These are phyloP conservation scores for Pantelozetes paolii DNA, from an alignment of 2,888 invertebrate species.

Conservation along the genomic window DNA sequence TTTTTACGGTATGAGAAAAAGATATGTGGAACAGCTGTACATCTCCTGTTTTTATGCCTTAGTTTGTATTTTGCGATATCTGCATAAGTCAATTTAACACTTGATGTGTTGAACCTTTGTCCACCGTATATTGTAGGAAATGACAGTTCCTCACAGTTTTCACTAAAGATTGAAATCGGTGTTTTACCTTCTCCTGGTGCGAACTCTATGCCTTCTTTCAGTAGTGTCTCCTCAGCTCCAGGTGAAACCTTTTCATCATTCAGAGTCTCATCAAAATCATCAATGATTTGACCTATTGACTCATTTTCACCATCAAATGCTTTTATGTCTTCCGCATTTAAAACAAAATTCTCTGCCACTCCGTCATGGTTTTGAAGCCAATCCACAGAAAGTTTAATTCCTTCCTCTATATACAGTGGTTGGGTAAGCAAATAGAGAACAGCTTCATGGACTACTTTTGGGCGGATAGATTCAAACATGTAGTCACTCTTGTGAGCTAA, in stretches of 20 bases:
- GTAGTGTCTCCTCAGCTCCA: slow-evolving; percentile 30
- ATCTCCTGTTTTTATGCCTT: no score
- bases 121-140: slow-evolving; percentile 12
- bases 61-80: background rate
- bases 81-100: no score
- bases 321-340: background rate
- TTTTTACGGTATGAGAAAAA: background rate
- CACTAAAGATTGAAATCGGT: slow-evolving; percentile 48
- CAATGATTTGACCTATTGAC: slow-evolving; percentile 38
- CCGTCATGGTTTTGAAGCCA: background rate
- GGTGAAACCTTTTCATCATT: slow-evolving; percentile 41
- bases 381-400: background rate
- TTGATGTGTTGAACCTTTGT: background rate
- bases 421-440: background rate
- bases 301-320: slow-evolving; percentile 18
- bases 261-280: slow-evolving; percentile 50
- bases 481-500: background rate
- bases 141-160: slow-evolving; percentile 45
- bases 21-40: background rate
- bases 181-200: slow-evolving; percentile 49
- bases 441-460: background rate
- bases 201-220: slow-evolving; percentile 40
- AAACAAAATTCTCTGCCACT: background rate
- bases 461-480: background rate
- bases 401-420: background rate